phyloP scores from a whole-genome alignment of 2,888 invertebrate species.

The Cyclophora punctaria region DNA sequence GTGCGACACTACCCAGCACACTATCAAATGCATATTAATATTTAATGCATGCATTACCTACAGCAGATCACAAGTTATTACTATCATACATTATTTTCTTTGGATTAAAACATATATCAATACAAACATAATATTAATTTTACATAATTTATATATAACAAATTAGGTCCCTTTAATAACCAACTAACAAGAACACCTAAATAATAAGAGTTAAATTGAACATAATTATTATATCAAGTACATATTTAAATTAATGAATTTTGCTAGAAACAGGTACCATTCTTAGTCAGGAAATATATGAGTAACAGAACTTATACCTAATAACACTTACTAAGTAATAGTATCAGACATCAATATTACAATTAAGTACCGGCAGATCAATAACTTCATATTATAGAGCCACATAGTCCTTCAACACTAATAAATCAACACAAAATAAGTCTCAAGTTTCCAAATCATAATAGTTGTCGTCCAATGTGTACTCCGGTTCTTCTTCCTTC shows the following conservation, averaged over 20 bases:
- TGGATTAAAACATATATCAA: slow-evolving; percentile 17
- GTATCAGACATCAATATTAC: slow-evolving; percentile 1
- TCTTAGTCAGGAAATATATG: background rate
- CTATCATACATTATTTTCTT: slow-evolving; percentile 10
- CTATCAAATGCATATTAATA: too few species aligned
- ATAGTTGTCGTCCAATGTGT: slow-evolving; percentile 52
- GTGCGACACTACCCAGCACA: too few species aligned
- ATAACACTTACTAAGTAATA: background rate
- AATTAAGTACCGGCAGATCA: slow-evolving; percentile 15
- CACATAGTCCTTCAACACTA: slow-evolving; percentile 1
- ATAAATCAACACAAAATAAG: slow-evolving; percentile 1
- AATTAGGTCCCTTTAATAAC: background rate
- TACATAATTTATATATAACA: slow-evolving; percentile 1
- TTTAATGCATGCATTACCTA: background rate
- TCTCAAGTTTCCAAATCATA: slow-evolving; percentile 62
- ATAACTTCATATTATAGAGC: slow-evolving; percentile 18
- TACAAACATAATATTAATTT: slow-evolving; percentile 9
- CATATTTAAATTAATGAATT: slow-evolving; percentile 2
- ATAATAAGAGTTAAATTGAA: too few species aligned
- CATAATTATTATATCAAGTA: background rate
- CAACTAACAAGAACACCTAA: too few species aligned
- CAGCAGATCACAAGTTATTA: slow-evolving; percentile 4
- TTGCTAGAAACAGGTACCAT: slow-evolving; percentile 8
- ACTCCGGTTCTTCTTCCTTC: slow-evolving; percentile 55
- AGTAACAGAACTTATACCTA: background rate